Percentiles rank a stretch among this genome's conserved stretches.
phyloP scores from a whole-genome alignment of 2,797 vertebrate species.

The Parauchenoglanis ngamensis region DNA sequence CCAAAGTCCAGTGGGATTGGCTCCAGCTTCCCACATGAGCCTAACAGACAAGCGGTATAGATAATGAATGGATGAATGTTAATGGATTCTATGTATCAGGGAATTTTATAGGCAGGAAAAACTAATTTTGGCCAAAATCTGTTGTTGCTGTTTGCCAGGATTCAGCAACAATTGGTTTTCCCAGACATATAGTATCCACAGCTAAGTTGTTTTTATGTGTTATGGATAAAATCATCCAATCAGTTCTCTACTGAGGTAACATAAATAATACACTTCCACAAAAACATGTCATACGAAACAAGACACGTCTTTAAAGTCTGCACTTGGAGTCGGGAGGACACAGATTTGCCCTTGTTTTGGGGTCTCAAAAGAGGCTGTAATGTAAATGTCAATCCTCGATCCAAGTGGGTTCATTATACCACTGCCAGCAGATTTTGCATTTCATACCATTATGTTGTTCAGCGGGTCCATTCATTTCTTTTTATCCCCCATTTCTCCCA shows the following conservation, averaged over 20 bases:
- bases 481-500: not conserved
- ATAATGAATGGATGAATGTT: too few relatives aligned
- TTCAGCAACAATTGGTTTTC: not conserved
- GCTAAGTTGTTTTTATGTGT: not conserved
- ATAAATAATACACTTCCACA: not conserved
- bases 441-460: not conserved
- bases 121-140: not conserved
- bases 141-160: not conserved
- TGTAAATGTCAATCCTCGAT: not conserved
- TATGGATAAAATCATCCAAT: not conserved
- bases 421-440: not conserved
- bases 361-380: not conserved
- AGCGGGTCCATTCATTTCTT: not conserved
- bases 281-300: not conserved
- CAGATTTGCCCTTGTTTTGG: not conserved
- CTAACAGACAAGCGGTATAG: too few relatives aligned
- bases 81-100: not conserved
- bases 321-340: too few relatives aligned
- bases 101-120: not conserved
- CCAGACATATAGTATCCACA: not conserved
- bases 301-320: not conserved
- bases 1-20: too few relatives aligned
- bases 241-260: not conserved
- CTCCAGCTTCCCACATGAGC: too few relatives aligned
- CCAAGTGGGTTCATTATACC: not conserved